These are phyloP conservation scores for Andrena marginata DNA, from an alignment of 2,888 invertebrate genomes.

Conservation along the genomic window DNA sequence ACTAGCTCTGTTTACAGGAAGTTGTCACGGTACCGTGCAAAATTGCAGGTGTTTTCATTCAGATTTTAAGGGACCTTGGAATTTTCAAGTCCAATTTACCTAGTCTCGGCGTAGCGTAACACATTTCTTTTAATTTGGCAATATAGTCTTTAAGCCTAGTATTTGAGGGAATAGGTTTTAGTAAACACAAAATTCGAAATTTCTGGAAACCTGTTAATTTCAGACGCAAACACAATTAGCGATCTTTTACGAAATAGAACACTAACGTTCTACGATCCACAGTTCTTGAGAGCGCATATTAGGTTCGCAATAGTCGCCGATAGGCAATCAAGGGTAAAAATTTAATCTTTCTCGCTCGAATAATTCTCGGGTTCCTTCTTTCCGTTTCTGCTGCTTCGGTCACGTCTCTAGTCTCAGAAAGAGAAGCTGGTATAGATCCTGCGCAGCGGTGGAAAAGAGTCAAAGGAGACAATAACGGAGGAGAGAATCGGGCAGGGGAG, in stretches of 20 bases:
- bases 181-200: background rate
- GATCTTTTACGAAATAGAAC: background rate
- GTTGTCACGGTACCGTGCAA: background rate
- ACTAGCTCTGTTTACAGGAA: background rate
- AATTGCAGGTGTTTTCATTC: background rate
- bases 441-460: constrained; percentile 65
- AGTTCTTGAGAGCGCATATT: background rate
- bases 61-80: background rate
- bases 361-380: constrained; percentile 20
- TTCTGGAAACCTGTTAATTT: background rate
- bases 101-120: background rate
- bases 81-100: background rate
- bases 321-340: constrained; percentile 39
- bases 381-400: constrained; percentile 33
- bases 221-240: background rate
- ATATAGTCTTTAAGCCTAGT: too few relatives aligned
- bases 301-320: background rate
- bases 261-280: background rate
- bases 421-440: constrained; percentile 60
- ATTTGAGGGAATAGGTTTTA: too few relatives aligned
- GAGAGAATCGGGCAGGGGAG: constrained; percentile 69
- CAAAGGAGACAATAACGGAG: constrained; percentile 76
- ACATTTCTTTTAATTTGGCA: too few relatives aligned
- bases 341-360: constrained; percentile 40
- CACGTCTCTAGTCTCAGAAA: constrained; percentile 34